Percentiles rank a stretch among this genome's conserved stretches.
phyloP scores from a whole-genome alignment of 1,140 invertebrate species.

The Piezodorus guildinii region DNA sequence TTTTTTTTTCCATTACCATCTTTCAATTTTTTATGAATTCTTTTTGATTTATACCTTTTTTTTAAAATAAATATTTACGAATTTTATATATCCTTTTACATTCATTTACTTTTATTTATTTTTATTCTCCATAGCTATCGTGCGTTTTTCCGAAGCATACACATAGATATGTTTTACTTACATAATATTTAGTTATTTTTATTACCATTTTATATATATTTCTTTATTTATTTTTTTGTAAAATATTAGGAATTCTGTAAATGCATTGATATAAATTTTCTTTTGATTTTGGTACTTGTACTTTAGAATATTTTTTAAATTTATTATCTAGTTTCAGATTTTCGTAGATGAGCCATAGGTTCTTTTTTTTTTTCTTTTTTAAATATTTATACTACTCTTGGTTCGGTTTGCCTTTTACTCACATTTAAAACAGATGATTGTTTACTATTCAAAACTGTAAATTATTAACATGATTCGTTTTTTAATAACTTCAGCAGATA shows the following conservation, averaged over 20 bases:
- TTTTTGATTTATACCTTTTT: constrained; percentile 16
- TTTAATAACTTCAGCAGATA: no score
- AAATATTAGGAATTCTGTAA: constrained; percentile 5
- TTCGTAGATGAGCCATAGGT: no score
- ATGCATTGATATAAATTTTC: constrained; percentile 5
- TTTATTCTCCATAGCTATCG: constrained; percentile 16
- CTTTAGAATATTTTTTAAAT: no score
- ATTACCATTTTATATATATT: constrained; percentile 5
- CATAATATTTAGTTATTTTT: constrained; percentile 9
- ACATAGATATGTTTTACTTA: constrained; percentile 10
- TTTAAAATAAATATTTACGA: constrained; percentile 17
- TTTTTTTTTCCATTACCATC: constrained; percentile 6
- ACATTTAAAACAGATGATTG: no score
- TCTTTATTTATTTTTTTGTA: no score
- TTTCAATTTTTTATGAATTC: constrained; percentile 8
- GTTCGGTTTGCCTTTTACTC: no score
- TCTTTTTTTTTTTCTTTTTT: no score
- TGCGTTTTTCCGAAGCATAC: constrained; percentile 15
- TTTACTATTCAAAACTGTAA: no score
- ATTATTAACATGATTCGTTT: no score
- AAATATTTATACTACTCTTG: no score
- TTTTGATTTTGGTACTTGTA: constrained; percentile 8
- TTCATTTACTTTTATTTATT: constrained; percentile 12
- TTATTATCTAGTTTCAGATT: no score
- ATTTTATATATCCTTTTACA: constrained; percentile 20